Conservation (phyloP, 2,888 invertebrate species). For the Noctua fimbriata region DNA sequence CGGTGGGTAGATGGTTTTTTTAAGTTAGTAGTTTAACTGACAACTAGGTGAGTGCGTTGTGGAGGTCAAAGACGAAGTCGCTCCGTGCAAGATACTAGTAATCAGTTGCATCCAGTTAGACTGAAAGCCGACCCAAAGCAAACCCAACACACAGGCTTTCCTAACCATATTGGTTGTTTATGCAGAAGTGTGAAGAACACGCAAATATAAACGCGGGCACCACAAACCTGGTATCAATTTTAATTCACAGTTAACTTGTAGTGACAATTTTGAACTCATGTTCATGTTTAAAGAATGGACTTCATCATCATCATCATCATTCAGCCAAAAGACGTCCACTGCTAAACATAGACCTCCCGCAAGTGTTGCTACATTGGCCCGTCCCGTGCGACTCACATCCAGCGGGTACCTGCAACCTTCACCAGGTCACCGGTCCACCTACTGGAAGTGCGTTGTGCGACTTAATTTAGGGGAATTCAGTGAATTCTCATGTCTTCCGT, state of each 20-base stretch:
- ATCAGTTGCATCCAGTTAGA: neutral
- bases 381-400: too few species aligned
- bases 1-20: constrained; percentile 41
- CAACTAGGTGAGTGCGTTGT: neutral
- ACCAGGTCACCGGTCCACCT: too few species aligned
- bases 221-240: neutral
- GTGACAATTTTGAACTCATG: neutral
- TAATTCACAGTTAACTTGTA: neutral
- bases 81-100: neutral
- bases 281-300: neutral
- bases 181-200: too few species aligned
- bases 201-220: neutral
- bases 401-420: too few species aligned
- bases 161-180: neutral
- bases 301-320: neutral
- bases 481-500: neutral
- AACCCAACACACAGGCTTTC: neutral
- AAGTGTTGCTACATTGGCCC: too few species aligned
- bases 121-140: neutral
- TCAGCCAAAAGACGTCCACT: too few species aligned
- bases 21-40: neutral
- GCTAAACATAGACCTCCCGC: too few species aligned
- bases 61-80: neutral
- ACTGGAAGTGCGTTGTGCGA: too few species aligned
- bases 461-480: neutral